phyloP scores from a whole-genome alignment of 2,113 vertebrate genomes.

The Plecotus auritus region DNA sequence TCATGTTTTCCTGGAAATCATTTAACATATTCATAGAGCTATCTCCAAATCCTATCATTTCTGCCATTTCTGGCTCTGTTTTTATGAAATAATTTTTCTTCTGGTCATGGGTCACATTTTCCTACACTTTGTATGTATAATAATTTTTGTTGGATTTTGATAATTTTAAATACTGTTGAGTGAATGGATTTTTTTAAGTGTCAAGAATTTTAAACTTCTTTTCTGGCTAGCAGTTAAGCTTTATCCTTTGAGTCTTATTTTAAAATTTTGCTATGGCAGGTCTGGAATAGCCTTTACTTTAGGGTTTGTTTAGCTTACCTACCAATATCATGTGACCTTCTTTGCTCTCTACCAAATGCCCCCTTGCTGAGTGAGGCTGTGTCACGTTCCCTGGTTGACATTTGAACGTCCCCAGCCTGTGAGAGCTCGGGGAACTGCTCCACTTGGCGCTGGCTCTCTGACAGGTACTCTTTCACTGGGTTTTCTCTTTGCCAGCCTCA shows the following conservation, averaged over 20 bases:
- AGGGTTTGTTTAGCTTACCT: background rate
- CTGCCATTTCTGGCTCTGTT: background rate
- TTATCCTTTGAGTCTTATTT: background rate
- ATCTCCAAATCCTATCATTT: background rate
- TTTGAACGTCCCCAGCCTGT: background rate
- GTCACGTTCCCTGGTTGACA: background rate
- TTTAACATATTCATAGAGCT: background rate
- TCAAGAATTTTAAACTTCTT: background rate
- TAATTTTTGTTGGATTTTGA: background rate
- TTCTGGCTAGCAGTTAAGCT: background rate
- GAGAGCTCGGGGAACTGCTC: background rate
- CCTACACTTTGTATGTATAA: background rate
- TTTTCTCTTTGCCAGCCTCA: background rate
- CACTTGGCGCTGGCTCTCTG: background rate
- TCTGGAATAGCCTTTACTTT: background rate
- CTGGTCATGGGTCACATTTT: background rate
- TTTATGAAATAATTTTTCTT: background rate
- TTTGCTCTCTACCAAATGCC: background rate
- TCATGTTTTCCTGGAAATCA: constrained; percentile 30
- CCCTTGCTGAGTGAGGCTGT: background rate
- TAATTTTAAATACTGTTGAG: background rate
- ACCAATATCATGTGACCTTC: background rate
- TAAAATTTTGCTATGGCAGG: background rate
- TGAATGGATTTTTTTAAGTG: background rate
- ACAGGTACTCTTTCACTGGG: background rate